phyloP scores from a whole-genome alignment of 2,888 invertebrate genomes.

The Pristionchus maxplancki region DNA sequence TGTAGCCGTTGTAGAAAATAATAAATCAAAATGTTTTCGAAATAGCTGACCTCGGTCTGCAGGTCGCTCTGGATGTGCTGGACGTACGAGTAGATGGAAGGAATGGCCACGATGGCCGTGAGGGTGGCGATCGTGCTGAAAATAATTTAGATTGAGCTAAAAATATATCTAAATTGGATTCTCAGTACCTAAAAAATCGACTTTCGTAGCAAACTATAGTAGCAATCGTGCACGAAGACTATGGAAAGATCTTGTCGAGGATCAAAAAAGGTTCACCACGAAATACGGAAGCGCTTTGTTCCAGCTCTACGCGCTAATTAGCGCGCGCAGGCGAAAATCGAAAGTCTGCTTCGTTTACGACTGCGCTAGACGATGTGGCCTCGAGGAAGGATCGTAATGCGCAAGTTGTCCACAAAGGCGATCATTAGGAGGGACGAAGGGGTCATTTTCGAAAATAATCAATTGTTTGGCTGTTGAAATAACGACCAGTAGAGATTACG shows the following conservation, averaged over 20 bases:
- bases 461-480: too few relatives aligned
- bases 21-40: too few relatives aligned
- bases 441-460: too few relatives aligned
- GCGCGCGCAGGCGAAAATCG: neutral
- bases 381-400: neutral
- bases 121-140: constrained; percentile 71
- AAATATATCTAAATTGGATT: too few relatives aligned
- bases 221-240: neutral
- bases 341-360: neutral
- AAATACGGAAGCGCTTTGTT: too few relatives aligned
- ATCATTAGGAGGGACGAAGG: neutral
- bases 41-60: constrained; percentile 65
- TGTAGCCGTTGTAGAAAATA: too few relatives aligned
- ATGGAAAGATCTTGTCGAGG: neutral
- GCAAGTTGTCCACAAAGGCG: neutral
- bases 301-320: neutral
- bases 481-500: too few relatives aligned
- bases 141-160: too few relatives aligned
- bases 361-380: neutral
- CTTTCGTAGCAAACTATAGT: too few relatives aligned
- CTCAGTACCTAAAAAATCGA: too few relatives aligned
- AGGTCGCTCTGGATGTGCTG: constrained; percentile 74
- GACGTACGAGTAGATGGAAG: constrained; percentile 76
- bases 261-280: too few relatives aligned
- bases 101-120: constrained; percentile 73